Conservation (phyloP, 2,797 vertebrate genomes). For the Mus caroli region DNA sequence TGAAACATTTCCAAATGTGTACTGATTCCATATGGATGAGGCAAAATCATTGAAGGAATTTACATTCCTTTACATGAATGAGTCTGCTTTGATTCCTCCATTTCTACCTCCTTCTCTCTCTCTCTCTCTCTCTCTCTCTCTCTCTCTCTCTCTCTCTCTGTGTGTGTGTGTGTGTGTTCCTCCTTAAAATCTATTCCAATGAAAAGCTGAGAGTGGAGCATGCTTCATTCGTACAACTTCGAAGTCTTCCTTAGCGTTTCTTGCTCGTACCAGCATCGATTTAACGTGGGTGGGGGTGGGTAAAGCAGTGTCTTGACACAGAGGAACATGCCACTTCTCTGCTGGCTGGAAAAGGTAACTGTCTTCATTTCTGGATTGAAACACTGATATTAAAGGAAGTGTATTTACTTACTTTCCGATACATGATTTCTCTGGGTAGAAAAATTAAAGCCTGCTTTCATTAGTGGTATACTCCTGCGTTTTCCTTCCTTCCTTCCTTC, state of each 20-base stretch:
- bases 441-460: conserved; percentile 61
- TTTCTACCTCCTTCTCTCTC: not conserved
- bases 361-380: conserved; percentile 12
- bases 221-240: not conserved
- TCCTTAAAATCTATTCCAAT: not conserved
- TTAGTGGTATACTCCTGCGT: not conserved
- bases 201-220: not conserved
- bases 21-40: conserved; percentile 22
- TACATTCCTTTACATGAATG: conserved; percentile 55
- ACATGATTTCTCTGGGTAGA: conserved; percentile 31
- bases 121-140: too few relatives aligned
- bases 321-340: not conserved
- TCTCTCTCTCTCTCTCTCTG: too few relatives aligned
- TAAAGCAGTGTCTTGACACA: conserved; percentile 11
- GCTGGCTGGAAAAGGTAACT: not conserved
- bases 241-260: not conserved
- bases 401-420: conserved; percentile 39
- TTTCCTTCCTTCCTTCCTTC: not conserved
- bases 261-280: conserved; percentile 1
- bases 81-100: not conserved
- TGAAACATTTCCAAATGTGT: conserved; percentile 39
- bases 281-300: not conserved
- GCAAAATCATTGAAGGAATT: conserved; percentile 28
- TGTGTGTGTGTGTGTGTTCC: not conserved
- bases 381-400: conserved; percentile 16